A percentile compares a stretch with the other conserved stretches of the same genome.
Conservation (phyloP, 1,140 invertebrate species). For the Nasonia vitripennis region DNA sequence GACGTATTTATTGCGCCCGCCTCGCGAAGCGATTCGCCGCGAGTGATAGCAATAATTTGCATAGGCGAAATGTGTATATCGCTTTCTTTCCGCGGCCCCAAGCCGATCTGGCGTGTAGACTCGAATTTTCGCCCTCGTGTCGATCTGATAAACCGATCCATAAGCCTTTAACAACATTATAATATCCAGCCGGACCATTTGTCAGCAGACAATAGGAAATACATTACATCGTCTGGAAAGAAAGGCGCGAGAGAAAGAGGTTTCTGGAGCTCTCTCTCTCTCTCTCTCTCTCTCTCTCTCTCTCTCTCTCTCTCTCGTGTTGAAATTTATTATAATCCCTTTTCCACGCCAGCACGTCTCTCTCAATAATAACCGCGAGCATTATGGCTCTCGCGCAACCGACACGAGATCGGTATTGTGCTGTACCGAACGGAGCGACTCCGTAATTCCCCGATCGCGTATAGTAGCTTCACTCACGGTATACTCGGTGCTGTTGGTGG, state of each 20-base stretch:
- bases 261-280: not conserved
- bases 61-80: not conserved
- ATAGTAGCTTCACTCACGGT: not conserved
- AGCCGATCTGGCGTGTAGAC: not conserved
- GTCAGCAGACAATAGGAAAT: slow-evolving; percentile 45
- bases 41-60: slow-evolving; percentile 44
- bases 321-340: slow-evolving; percentile 44
- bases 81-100: slow-evolving; percentile 8
- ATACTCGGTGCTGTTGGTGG: not conserved
- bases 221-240: slow-evolving; percentile 22
- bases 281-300: too few relatives aligned
- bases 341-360: not conserved
- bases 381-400: not conserved
- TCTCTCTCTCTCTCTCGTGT: too few relatives aligned
- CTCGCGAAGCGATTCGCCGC: not conserved
- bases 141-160: slow-evolving; percentile 44
- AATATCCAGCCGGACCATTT: slow-evolving; percentile 33
- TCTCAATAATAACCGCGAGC: not conserved
- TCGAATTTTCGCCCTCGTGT: not conserved
- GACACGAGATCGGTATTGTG: not conserved
- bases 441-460: not conserved
- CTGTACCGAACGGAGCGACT: not conserved
- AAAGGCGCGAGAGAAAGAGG: not conserved
- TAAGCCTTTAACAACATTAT: slow-evolving; percentile 27
- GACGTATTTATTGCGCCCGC: not conserved